A percentile compares a stretch with the other conserved stretches of the same genome.
These are phyloP conservation scores for Hiodon alosoides DNA, from an alignment of 2,113 vertebrate genomes.

Conservation along the genomic window DNA sequence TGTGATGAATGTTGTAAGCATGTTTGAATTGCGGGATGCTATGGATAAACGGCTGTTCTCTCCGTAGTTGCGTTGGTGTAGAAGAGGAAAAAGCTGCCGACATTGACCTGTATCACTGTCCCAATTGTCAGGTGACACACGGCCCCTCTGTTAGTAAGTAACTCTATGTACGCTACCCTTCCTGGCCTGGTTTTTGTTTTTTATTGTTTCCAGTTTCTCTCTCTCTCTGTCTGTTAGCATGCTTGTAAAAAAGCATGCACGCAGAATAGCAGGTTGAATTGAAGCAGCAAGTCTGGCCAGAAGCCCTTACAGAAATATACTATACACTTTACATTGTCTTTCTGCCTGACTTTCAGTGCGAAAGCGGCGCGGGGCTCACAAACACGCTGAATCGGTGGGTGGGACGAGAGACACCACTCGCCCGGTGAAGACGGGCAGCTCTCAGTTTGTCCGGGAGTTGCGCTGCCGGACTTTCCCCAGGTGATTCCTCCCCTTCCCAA, in stretches of 20 bases:
- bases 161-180: neutral
- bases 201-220: neutral
- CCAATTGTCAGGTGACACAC: slow-evolving; percentile 82
- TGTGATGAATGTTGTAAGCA: too few relatives aligned
- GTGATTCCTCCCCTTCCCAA: slow-evolving; percentile 42
- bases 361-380: slow-evolving; percentile 71
- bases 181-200: neutral
- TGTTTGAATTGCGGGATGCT: too few relatives aligned
- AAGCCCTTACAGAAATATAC: too few relatives aligned
- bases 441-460: slow-evolving; percentile 83
- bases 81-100: slow-evolving; percentile 86
- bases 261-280: too few relatives aligned
- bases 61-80: slow-evolving; percentile 80
- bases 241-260: too few relatives aligned
- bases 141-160: slow-evolving; percentile 81
- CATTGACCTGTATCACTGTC: slow-evolving; percentile 88
- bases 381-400: slow-evolving; percentile 56
- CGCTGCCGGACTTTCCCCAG: slow-evolving; percentile 80
- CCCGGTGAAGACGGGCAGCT: slow-evolving; percentile 77
- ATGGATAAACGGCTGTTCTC: neutral
- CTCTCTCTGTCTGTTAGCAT: too few relatives aligned
- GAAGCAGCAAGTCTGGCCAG: neutral
- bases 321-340: neutral
- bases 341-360: slow-evolving; percentile 66
- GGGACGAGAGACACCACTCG: slow-evolving; percentile 60